Percentiles rank a stretch among this genome's conserved stretches.
phyloP scores from a whole-genome alignment of 2,797 vertebrate genomes.

The Eurystomus glaucurus region DNA sequence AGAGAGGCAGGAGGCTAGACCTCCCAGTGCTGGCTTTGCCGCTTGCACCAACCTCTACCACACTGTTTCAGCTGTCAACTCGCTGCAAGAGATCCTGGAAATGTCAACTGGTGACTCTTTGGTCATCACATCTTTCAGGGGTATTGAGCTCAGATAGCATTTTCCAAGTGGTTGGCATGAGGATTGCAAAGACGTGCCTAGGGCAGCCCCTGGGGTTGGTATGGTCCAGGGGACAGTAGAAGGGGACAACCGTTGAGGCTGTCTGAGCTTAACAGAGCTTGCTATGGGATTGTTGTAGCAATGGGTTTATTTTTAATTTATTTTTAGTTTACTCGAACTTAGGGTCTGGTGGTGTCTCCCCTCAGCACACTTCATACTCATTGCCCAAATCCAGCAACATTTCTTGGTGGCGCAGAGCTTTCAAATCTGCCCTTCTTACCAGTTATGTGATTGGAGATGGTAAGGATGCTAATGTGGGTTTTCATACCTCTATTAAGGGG shows the following conservation, averaged over 20 bases:
- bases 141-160: neutral
- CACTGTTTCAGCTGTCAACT: fast-evolving
- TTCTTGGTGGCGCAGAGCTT: neutral
- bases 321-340: neutral
- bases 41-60: neutral
- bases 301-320: neutral
- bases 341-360: neutral
- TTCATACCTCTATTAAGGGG: neutral
- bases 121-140: neutral
- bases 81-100: neutral
- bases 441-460: neutral
- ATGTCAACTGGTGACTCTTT: neutral
- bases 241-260: neutral
- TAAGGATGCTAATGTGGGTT: neutral
- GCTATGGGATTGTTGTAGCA: fast-evolving
- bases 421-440: neutral
- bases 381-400: neutral
- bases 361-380: neutral
- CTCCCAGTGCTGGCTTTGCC: fast-evolving
- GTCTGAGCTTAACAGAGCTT: neutral
- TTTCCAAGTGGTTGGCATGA: neutral
- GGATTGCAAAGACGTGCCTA: neutral
- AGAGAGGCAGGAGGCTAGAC: neutral
- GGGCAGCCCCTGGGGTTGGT: neutral
- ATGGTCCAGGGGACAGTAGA: neutral